Conservation (phyloP, 2,888 invertebrate genomes). For the Argyra leucocephala region DNA sequence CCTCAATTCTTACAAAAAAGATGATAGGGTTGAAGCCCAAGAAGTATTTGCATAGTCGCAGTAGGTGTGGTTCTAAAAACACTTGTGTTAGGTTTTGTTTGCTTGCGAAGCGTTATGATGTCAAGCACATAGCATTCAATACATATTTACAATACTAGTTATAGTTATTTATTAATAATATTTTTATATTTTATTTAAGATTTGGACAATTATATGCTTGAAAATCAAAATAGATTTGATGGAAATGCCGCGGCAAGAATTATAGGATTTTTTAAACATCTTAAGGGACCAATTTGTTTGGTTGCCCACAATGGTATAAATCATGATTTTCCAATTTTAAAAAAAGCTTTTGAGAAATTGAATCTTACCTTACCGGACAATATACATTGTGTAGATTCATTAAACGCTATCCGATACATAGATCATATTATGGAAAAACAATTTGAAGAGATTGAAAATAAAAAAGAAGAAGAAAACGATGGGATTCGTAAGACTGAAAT, state of each 20-base stretch:
- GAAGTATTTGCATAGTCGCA: too few species aligned
- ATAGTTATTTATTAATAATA: too few species aligned
- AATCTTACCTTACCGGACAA: not conserved
- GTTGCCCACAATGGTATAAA: slow-evolving; percentile 69
- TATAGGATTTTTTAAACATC: slow-evolving; percentile 52
- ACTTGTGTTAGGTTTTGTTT: too few species aligned
- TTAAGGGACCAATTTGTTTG: slow-evolving; percentile 64
- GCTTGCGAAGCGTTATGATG: too few species aligned
- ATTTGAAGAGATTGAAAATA: not conserved
- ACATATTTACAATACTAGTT: too few species aligned
- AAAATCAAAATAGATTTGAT: slow-evolving; percentile 54
- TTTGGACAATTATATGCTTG: slow-evolving; percentile 57
- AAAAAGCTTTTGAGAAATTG: slow-evolving; percentile 52
- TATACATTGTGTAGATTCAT: not conserved
- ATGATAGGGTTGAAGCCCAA: too few species aligned
- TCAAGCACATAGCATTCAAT: too few species aligned
- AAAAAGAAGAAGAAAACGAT: too few species aligned
- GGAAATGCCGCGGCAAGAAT: slow-evolving; percentile 49
- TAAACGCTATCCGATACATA: not conserved
- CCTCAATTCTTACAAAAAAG: too few species aligned
- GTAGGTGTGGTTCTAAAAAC: too few species aligned
- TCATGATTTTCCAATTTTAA: slow-evolving; percentile 72
- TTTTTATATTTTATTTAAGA: slow-evolving; percentile 37
- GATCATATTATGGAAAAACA: not conserved
- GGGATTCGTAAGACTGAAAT: too few species aligned